phyloP scores from a whole-genome alignment of 2,113 vertebrate genomes.

The Myodes glareolus region DNA sequence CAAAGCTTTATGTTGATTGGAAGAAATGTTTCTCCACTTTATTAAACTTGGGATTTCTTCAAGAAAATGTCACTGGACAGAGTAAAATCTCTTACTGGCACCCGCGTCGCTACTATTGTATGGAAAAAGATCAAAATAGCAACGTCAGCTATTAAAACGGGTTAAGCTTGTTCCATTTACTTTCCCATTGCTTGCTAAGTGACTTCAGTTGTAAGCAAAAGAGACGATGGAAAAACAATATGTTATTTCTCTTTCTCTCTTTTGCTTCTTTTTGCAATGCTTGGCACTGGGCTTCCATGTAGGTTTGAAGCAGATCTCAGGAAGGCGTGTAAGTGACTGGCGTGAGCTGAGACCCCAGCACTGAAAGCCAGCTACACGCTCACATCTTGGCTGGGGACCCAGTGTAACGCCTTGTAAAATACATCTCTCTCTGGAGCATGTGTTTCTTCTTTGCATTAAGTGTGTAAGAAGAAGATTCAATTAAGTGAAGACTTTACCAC shows the following conservation, averaged over 20 bases:
- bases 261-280: neutral
- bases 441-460: slow-evolving; percentile 51
- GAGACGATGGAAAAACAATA: neutral
- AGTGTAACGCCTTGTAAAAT: slow-evolving; percentile 58
- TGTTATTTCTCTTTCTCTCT: neutral
- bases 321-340: neutral
- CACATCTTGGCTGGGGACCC: slow-evolving; percentile 11
- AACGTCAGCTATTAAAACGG: slow-evolving; percentile 16
- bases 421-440: slow-evolving; percentile 17
- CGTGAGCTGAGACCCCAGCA: neutral
- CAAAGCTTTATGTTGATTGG: slow-evolving; percentile 37
- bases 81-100: slow-evolving; percentile 10
- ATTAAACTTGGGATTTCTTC: slow-evolving; percentile 65
- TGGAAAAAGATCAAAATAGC: slow-evolving; percentile 59
- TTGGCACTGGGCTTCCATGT: neutral
- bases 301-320: neutral
- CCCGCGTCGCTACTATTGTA: slow-evolving; percentile 1
- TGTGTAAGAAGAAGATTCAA: neutral
- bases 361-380: neutral
- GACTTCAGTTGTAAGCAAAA: slow-evolving; percentile 50
- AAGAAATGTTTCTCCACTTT: slow-evolving; percentile 69
- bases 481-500: slow-evolving; percentile 38
- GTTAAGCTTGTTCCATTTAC: slow-evolving; percentile 45
- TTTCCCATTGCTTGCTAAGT: neutral
- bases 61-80: slow-evolving; percentile 69